phyloP scores from a whole-genome alignment of 2,797 vertebrate genomes.

The Champsocephalus esox region DNA sequence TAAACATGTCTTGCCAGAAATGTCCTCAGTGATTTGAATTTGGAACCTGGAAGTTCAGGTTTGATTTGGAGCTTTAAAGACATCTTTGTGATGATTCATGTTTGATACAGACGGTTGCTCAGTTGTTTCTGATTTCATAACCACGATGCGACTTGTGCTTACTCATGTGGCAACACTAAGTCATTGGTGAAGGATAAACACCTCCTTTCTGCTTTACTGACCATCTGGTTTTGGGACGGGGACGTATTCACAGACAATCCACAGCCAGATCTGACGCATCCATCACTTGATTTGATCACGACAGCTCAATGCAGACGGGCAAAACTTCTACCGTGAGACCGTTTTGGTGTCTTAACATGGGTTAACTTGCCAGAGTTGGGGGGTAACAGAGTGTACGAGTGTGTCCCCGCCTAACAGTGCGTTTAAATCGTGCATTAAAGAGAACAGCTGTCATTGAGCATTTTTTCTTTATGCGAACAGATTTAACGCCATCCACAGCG shows the following conservation, averaged over 20 bases:
- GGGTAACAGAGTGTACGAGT: no score
- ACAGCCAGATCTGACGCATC: conserved; percentile 16
- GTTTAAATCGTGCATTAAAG: no score
- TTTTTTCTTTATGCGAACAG: no score
- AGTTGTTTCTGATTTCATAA: conserved; percentile 13
- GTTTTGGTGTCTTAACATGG: no score
- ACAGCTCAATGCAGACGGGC: conserved; percentile 8
- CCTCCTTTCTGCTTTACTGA: conserved; percentile 22
- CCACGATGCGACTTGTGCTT: background rate
- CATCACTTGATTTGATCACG: conserved; percentile 17
- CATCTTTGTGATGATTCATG: conserved; percentile 18
- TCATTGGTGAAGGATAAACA: conserved; percentile 30
- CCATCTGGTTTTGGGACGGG: conserved; percentile 47
- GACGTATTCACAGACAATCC: conserved; percentile 28
- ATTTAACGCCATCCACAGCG: no score
- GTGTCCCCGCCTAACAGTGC: no score
- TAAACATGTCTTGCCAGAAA: background rate
- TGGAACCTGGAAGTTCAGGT: background rate
- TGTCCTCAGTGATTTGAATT: background rate
- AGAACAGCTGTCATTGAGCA: no score
- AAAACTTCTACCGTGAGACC: conserved; percentile 13
- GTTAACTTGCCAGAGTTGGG: no score
- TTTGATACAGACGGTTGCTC: conserved; percentile 4
- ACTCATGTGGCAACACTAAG: conserved; percentile 23
- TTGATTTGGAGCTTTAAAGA: conserved; percentile 3